A percentile compares a stretch with the other conserved stretches of the same genome.
Evolutionary conservation across 2,797 vertebrate species (phyloP).

Genomic region (Picus viridis): DNA sequence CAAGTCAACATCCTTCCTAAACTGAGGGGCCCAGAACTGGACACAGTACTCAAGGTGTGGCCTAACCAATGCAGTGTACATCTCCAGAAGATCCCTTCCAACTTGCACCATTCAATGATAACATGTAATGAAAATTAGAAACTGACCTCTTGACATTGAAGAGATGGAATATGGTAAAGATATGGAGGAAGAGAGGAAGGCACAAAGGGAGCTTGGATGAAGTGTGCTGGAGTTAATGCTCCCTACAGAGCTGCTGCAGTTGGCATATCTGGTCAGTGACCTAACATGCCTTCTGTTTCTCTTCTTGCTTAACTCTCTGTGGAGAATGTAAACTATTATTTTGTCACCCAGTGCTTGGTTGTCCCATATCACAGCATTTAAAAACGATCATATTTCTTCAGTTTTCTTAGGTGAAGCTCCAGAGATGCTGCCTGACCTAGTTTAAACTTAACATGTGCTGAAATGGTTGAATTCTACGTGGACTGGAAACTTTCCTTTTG

Average conservation of each 20-base stretch:
- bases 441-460: background rate
- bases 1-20: too few relatives aligned
- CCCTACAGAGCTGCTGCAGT: background rate
- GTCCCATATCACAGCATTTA: background rate
- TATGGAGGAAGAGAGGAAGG: background rate
- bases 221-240: background rate
- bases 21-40: too few relatives aligned
- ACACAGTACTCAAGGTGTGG: too few relatives aligned
- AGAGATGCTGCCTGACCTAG: constrained; percentile 18
- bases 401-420: background rate
- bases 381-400: constrained; percentile 20
- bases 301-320: background rate
- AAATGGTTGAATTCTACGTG: constrained; percentile 18
- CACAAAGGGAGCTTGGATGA: background rate
- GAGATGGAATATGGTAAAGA: background rate
- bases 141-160: background rate
- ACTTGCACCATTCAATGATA: background rate
- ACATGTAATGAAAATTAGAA: background rate
- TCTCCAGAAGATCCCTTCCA: too few relatives aligned
- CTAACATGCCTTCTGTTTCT: background rate
- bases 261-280: background rate
- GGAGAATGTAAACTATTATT: constrained; percentile 11
- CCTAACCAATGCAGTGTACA: too few relatives aligned
- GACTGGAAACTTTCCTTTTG: constrained; percentile 10
- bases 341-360: background rate